These are phyloP conservation scores for Conops quadrifasciatus DNA, from an alignment of 2,888 invertebrate genomes.

Conservation along the genomic window DNA sequence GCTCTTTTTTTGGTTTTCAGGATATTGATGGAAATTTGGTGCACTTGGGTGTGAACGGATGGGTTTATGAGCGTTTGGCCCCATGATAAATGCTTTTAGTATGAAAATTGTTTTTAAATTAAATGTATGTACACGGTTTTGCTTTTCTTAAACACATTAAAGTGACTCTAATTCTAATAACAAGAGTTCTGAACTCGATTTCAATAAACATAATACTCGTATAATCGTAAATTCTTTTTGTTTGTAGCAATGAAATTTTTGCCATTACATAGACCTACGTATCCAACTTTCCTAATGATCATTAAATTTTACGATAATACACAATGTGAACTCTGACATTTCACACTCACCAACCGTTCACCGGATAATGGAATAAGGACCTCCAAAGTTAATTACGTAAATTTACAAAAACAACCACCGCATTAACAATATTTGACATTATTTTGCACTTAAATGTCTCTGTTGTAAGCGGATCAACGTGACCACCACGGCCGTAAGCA, in stretches of 20 bases:
- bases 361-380: background rate
- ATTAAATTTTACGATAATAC: background rate
- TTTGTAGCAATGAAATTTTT: background rate
- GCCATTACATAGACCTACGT: too few species aligned
- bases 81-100: slow-evolving; percentile 68
- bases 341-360: background rate
- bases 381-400: too few species aligned
- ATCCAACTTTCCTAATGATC: background rate
- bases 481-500: too few species aligned
- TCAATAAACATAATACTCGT: background rate
- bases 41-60: slow-evolving; percentile 83
- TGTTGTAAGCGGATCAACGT: background rate
- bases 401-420: too few species aligned
- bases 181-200: background rate
- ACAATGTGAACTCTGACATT: background rate
- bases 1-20: slow-evolving; percentile 36
- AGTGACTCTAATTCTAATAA: background rate
- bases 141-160: too few species aligned
- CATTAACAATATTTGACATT: background rate
- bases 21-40: slow-evolving; percentile 72
- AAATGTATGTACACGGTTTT: background rate
- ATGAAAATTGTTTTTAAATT: background rate
- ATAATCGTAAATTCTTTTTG: background rate
- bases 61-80: slow-evolving; percentile 90
- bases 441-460: slow-evolving; percentile 5